Evolutionary conservation across 2,888 invertebrate genomes (phyloP).

Genomic region (Melolontha melolontha): DNA sequence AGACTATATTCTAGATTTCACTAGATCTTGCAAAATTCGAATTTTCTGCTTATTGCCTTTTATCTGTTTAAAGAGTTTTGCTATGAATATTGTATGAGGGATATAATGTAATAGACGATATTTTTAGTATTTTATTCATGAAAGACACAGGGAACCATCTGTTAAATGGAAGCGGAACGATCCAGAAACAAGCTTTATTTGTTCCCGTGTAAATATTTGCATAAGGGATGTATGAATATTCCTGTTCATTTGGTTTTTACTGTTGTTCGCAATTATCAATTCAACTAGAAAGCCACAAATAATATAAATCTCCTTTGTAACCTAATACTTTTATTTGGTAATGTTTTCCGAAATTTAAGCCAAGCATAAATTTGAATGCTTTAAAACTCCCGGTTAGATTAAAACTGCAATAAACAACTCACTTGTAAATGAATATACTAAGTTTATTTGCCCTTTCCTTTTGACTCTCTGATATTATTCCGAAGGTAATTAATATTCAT

Average conservation of each 20-base stretch:
- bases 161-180: not conserved
- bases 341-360: conserved; percentile 16
- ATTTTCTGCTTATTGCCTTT: not conserved
- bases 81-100: conserved; percentile 29
- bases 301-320: conserved; percentile 10
- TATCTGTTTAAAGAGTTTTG: conserved; percentile 20
- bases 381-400: conserved; percentile 3
- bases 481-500: too few relatives aligned
- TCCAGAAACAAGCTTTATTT: conserved; percentile 6
- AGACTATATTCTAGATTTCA: conserved; percentile 4
- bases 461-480: too few relatives aligned
- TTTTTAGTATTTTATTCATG: conserved; percentile 2
- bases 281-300: conserved; percentile 3
- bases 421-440: not conserved
- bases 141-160: not conserved
- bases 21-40: conserved; percentile 10
- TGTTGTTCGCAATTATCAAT: conserved; percentile 21
- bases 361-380: conserved; percentile 13
- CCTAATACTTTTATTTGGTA: conserved; percentile 32
- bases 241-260: not conserved
- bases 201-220: conserved; percentile 9
- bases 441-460: too few relatives aligned
- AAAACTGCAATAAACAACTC: conserved; percentile 19
- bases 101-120: conserved; percentile 1
- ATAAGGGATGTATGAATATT: conserved; percentile 14